phyloP scores from a whole-genome alignment of 1,140 invertebrate species.

The Charaxes varanes region DNA sequence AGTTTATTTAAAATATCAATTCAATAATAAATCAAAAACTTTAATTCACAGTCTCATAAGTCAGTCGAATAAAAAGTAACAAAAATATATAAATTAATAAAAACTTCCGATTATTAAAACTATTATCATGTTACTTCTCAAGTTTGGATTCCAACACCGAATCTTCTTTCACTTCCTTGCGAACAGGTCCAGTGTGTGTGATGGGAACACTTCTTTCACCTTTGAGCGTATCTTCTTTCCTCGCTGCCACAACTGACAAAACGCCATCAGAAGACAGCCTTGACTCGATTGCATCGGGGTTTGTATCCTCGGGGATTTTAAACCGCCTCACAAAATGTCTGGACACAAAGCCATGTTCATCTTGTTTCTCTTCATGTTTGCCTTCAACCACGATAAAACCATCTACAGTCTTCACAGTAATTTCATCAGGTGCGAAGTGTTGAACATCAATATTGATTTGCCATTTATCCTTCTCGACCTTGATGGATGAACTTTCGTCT shows the following conservation, averaged over 20 bases:
- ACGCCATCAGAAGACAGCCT: constrained; percentile 85
- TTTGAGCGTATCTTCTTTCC: constrained; percentile 40
- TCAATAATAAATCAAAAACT: constrained; percentile 1
- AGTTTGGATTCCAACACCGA: constrained; percentile 6
- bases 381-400: constrained; percentile 81
- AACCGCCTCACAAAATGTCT: constrained; percentile 84
- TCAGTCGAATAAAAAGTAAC: constrained; percentile 12
- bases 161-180: constrained; percentile 32
- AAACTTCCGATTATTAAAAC: neutral
- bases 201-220: constrained; percentile 54
- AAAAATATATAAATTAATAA: neutral
- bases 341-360: constrained; percentile 84
- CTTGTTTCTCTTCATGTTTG: constrained; percentile 85
- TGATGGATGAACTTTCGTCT: constrained; percentile 42
- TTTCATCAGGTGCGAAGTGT: constrained; percentile 90
- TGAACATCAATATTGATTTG: constrained; percentile 87
- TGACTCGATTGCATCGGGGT: constrained; percentile 79
- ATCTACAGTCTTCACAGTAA: constrained; percentile 86
- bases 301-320: constrained; percentile 80
- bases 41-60: constrained; percentile 10
- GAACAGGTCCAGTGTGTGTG: constrained; percentile 50
- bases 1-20: no score
- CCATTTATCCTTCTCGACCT: constrained; percentile 68
- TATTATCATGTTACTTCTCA: constrained; percentile 7
- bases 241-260: constrained; percentile 79